Conservation (phyloP, 2,888 invertebrate species). For the Julus scanicus region DNA sequence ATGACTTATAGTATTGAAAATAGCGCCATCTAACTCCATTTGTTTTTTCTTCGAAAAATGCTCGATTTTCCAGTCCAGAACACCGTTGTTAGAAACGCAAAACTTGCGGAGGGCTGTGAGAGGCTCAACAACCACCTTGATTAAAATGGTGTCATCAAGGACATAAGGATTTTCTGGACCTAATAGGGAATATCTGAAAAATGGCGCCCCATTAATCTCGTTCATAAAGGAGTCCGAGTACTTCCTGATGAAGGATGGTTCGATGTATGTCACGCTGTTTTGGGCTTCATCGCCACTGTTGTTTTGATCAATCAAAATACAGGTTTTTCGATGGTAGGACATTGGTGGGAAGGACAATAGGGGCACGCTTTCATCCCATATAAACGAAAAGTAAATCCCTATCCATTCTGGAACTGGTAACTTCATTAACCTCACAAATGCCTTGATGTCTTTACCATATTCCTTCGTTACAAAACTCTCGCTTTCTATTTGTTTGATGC, state of each 20-base stretch:
- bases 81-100: neutral
- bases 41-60: constrained; percentile 40
- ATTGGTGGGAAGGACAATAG: neutral
- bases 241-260: neutral
- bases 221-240: neutral
- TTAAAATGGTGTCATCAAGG: neutral
- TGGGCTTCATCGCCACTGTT: neutral
- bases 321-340: neutral
- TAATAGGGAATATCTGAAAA: neutral
- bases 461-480: neutral
- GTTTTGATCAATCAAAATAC: neutral
- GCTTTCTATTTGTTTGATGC: neutral
- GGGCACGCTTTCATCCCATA: neutral
- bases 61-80: constrained; percentile 9
- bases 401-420: neutral
- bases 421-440: neutral
- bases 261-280: neutral
- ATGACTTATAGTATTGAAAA: neutral
- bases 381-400: neutral
- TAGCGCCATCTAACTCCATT: constrained; percentile 13
- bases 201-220: neutral
- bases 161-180: neutral
- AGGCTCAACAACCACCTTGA: neutral
- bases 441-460: neutral
- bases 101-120: neutral